Base-by-base conservation (phyloP, 2,797 vertebrate species). In the Helostoma temminkii region DNA sequence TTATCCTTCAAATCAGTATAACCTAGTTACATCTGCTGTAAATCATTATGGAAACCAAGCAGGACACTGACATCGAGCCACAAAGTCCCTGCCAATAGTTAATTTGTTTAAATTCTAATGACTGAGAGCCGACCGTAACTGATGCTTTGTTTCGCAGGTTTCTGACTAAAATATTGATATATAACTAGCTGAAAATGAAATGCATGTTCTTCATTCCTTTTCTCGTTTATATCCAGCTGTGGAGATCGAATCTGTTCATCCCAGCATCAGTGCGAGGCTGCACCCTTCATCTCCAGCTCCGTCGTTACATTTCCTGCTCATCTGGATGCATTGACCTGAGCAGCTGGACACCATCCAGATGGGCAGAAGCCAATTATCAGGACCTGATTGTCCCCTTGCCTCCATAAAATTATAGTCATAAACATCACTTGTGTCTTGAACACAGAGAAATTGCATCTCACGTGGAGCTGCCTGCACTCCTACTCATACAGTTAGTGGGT, bases 251-350 rank as follows among this genome's bases (percentile, higher is more conserved):
- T 48, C 34, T 25, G n/a, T 32, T 37, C 28, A 1, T 26, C 45
- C 15, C 42, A 5, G 50, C 36, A 24, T n/a, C 28, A 16, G 3
- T 0, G 32, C 1, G 24, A 10, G 22, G 24, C 56, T 36, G 47
- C 47, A 45, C 42, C 21, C 46, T 24, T 10, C 5, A 30, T 37
- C 39, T 53, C 28, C 19, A 16, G 28, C 32, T 21, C 41, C 37
- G 21, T 71, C 71, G 59, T 78, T 48, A 61, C 60, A 71, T 74
- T 63, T 76, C 45, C 69, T 71, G 18, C 73, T 67, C 50, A 64
- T 85, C 59, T 25, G 15, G 46, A 32, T 52, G 39, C 66, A 59
- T 28, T 74, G 70, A 64, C 66, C 59, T 9, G 66, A 78, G 55
- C 45, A 62, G 65, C 80, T 59, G 74, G 57, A 78, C 3, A 42